These are phyloP conservation scores for Gopherus flavomarginatus DNA, from an alignment of 2,113 vertebrate genomes.

Conservation along the genomic window DNA sequence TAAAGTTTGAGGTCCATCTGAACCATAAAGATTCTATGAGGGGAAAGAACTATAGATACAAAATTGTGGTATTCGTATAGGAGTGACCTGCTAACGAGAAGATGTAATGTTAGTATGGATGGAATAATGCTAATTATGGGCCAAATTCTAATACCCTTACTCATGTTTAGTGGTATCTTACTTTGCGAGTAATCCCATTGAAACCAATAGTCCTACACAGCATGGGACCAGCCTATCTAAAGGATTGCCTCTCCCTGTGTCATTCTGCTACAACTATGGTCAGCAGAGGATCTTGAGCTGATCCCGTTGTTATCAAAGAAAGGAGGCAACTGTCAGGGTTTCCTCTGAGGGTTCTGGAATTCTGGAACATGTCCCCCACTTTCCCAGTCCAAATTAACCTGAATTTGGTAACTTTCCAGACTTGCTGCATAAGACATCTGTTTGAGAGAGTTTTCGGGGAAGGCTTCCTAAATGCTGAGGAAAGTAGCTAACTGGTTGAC, in stretches of 20 bases:
- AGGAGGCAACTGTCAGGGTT: too few species aligned
- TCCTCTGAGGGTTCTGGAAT: too few species aligned
- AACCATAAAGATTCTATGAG: background rate
- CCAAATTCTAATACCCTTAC: background rate
- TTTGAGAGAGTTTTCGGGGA: background rate
- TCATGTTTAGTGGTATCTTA: background rate
- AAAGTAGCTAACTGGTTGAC: background rate
- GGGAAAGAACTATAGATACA: background rate
- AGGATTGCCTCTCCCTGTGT: background rate
- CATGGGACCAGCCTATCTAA: background rate
- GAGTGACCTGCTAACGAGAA: background rate
- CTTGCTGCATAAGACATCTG: background rate
- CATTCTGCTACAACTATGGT: background rate
- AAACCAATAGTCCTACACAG: background rate
- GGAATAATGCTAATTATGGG: too few species aligned
- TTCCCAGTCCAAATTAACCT: background rate
- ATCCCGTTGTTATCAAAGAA: background rate
- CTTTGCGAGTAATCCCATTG: background rate
- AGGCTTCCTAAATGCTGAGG: background rate
- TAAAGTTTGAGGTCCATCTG: background rate
- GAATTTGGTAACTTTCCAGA: background rate
- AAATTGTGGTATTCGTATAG: background rate
- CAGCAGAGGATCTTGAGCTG: background rate
- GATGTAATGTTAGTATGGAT: too few species aligned
- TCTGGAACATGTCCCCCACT: background rate